phyloP scores from a whole-genome alignment of 2,888 invertebrate genomes.

The Parnassius glacialis region DNA sequence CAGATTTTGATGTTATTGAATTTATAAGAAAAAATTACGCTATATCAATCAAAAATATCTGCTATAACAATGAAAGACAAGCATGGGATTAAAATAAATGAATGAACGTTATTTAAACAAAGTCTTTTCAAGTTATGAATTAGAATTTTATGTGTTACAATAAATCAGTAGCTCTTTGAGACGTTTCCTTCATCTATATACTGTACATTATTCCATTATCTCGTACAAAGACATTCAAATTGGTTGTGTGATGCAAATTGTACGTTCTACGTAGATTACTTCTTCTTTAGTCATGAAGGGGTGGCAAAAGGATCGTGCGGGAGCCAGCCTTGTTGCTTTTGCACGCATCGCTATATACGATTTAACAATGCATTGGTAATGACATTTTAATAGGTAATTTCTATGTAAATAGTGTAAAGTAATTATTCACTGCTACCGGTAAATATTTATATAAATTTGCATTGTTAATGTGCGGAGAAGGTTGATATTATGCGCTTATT shows the following conservation, averaged over 20 bases:
- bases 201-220: constrained; percentile 37
- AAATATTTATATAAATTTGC: constrained; percentile 28
- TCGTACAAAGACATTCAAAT: constrained; percentile 44
- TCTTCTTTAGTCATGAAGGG: constrained; percentile 32
- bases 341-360: constrained; percentile 34
- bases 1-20: no score
- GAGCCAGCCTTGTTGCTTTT: constrained; percentile 41
- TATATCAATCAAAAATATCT: background rate
- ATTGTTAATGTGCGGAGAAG: no score
- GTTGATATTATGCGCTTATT: no score
- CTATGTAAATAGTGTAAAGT: constrained; percentile 36
- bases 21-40: no score
- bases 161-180: constrained; percentile 34
- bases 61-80: constrained; percentile 8
- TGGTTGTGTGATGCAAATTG: constrained; percentile 29
- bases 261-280: constrained; percentile 32
- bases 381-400: constrained; percentile 38
- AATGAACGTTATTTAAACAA: constrained; percentile 16
- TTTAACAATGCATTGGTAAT: constrained; percentile 38
- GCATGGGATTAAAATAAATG: constrained; percentile 23
- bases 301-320: constrained; percentile 38
- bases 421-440: constrained; percentile 36
- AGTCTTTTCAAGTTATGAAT: constrained; percentile 21
- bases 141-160: constrained; percentile 32
- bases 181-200: constrained; percentile 32